These are phyloP conservation scores for Anoura caudifer DNA, from an alignment of 2,113 vertebrate species.

Conservation along the genomic window DNA sequence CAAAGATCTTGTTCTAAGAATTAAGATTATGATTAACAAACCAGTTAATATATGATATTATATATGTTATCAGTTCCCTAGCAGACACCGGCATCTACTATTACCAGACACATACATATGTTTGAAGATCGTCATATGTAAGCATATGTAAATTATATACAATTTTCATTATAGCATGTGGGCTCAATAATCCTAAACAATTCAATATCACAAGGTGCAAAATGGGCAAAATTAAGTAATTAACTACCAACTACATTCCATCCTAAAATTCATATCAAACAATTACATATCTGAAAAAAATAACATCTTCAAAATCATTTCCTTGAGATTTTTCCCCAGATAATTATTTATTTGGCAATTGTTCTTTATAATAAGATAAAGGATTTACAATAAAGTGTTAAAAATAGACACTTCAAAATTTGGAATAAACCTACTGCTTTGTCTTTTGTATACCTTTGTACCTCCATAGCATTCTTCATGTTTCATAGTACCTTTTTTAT, in stretches of 20 bases:
- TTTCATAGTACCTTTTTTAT: neutral
- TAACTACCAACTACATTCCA: neutral
- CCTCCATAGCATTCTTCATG: neutral
- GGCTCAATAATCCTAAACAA: neutral
- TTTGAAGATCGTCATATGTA: neutral
- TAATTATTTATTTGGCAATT: neutral
- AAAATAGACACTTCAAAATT: neutral
- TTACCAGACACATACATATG: neutral
- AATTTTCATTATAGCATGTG: neutral
- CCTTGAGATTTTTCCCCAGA: neutral
- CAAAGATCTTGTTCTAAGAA: neutral
- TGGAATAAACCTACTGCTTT: neutral
- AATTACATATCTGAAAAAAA: neutral
- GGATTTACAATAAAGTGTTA: neutral
- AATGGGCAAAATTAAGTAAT: neutral
- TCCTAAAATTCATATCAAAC: neutral
- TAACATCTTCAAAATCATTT: neutral
- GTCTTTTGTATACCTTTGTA: neutral
- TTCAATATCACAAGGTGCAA: neutral
- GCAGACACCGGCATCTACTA: neutral
- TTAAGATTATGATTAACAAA: neutral
- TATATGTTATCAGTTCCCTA: neutral
- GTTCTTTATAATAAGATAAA: neutral
- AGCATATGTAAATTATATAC: neutral
- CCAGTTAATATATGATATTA: neutral